Evolutionary conservation across 2,888 invertebrate genomes (phyloP), one percentile per base, ranked within the genome.

Genomic region (Zygogramma bicolorata): DNA sequence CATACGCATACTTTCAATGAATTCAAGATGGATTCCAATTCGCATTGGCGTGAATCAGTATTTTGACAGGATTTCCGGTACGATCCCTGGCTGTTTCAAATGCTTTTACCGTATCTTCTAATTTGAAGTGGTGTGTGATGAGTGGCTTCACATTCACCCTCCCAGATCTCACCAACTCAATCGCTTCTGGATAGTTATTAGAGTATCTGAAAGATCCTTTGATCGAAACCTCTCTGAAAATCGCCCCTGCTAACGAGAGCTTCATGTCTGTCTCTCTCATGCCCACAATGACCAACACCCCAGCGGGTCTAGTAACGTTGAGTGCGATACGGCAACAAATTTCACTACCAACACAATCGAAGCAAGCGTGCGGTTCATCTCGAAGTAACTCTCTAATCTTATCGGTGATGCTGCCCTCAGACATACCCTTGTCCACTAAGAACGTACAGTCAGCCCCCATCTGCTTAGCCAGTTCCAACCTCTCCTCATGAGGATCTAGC

Each of bases 181-280:
- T 87, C 0, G 96, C 95, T 70, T 92, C 91, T 0, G 92, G 89
- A 87, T 96, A 96, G 82, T 95, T 95, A 87, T 97, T 97, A 73
- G 91, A 94, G 84, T 98, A 98, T 86, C 98, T 91, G 88, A 98
- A 98, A 71, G 96, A 93, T 73, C 98, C 98, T 72, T 93, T 90
- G 77, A 98, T 94, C 87, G 97, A 97, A 10, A 98, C 93, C 88
- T 98, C 98, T 68, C 95, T 88, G 0, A 92, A 88, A 22, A 95
- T 88, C 3, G 97, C 94, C 81, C 93, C 92, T 0, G 95, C 92
- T 49, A 98, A 88, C 0, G 97, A 97, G 73, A 98, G 83, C 74
- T 91, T 93, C 63, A 94, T 90, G 86, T 95, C 94, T 31, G 67
- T 27, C 0, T 91, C 85, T 40, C 97, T 97, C 90, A 96, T 91